Evolutionary conservation across 1,140 invertebrate genomes (phyloP).

Genomic region (Trachymyrmex cornetzi): DNA sequence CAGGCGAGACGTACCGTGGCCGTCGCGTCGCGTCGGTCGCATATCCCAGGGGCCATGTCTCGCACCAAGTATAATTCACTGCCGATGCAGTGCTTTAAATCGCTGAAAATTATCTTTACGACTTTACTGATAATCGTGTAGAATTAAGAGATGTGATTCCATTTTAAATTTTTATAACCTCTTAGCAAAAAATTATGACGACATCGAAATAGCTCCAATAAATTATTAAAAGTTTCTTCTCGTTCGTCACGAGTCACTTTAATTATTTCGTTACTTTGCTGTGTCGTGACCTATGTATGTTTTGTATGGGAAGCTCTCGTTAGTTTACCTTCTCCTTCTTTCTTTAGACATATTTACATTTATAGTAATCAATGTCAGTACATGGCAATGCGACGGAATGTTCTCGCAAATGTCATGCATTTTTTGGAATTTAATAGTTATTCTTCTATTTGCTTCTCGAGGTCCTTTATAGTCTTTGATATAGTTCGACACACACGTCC

Average conservation of each 20-base stretch:
- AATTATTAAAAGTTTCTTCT: too few species aligned
- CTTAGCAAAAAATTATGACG: too few species aligned
- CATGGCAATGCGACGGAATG: not conserved
- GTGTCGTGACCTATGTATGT: too few species aligned
- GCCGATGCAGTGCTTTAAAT: not conserved
- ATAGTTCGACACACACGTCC: constrained; percentile 74
- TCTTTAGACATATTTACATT: not conserved
- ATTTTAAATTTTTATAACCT: not conserved
- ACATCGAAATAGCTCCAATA: too few species aligned
- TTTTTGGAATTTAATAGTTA: not conserved
- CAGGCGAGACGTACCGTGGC: not conserved
- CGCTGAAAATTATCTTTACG: not conserved
- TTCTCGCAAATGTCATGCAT: not conserved
- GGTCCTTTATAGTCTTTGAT: constrained; percentile 70
- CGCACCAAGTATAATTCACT: not conserved
- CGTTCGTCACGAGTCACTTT: too few species aligned
- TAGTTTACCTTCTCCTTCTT: not conserved
- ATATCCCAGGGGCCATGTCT: not conserved
- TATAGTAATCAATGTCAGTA: not conserved
- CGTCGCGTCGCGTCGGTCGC: not conserved
- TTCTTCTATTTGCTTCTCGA: constrained; percentile 70
- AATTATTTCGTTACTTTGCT: too few species aligned
- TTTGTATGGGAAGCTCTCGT: too few species aligned
- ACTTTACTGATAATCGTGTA: not conserved
- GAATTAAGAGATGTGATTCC: not conserved